Evolutionary conservation across 1,140 invertebrate species (phyloP), one percentile per base, ranked within the genome.

Genomic region (Pygmarrhopalites habei): DNA sequence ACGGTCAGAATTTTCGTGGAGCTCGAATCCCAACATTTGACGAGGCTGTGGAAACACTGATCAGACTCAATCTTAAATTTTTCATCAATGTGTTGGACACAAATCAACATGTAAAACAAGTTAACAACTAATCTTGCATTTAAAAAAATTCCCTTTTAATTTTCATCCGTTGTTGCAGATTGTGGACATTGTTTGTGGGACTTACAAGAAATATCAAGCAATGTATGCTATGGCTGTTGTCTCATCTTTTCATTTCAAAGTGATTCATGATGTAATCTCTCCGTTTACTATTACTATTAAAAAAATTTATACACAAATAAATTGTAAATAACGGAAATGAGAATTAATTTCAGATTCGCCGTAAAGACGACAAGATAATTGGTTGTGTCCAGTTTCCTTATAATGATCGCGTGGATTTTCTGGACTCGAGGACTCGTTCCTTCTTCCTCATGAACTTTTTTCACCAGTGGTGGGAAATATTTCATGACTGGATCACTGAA

Each of bases 161-260:
- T n/a, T n/a, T n/a, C n/a, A n/a, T n/a, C n/a, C n/a, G n/a, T 23
- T 41, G 19, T 25, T 43, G 1, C 32, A 70, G 65, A 58, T 64
- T 1, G 56, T 67, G 15, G 52, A 58, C 72, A 14, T 49, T 30
- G 58, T 68, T n/a, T 2, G 61, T 1, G 2, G 74, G 79, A 49
- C 72, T 80, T 17, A 80, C 65, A 74, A 78, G 52, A 78, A 79
- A 64, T 76, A 82, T 74, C 81, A 82, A 21, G 74, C 79, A 35
- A 73, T 88, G 23, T 82, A 83, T 71, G 72, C 80, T 55, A 80
- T 75, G 66, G 82, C 82, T 21, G 71, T 85, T 28, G 79, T 86
- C 0, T 82, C 84, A 25, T 83, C 82, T 35, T 87, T 87, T 75
- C 83, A 82, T 75, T 83, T 84, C 2, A 72, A 79, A 17, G 70